Evolutionary conservation across 2,888 invertebrate species (phyloP), one percentile per base, ranked within the genome.

Genomic region (Embidobia sp.): DNA sequence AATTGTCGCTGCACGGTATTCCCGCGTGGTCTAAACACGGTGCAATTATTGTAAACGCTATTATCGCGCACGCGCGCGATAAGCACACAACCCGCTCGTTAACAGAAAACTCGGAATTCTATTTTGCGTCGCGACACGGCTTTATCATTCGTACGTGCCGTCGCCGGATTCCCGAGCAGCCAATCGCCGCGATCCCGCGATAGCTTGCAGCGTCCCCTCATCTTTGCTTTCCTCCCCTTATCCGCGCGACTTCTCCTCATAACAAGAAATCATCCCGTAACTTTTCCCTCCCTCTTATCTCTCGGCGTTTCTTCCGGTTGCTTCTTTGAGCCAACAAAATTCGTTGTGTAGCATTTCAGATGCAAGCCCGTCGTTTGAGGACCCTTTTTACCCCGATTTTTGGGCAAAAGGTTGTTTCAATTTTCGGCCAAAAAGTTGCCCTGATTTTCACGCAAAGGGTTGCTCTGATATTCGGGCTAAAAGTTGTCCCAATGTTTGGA

Each of bases 21-120:
- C 53, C 64, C 64, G 49, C n/a, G 64, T 13, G 37, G 22, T 22
- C 22, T 22, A 3, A 22, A 22, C 22, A 4, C 16, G 67, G 57
- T 42, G 31, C 69, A 69, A 57, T 57, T 49, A 59, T 49, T 35
- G 57, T 49, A 49, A 57, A 57, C 33, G 64, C 53, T 27, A 44
- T 66, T 53, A 53, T 35, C 44, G 44, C 31, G 19, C 33, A 37
- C 22, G 37, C 33, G 22, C 37, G 37, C 69, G 53, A 53, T 69
- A 69, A 69, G 69, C 49, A 57, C 49, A 64, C n/a, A n/a, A 49
- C 42, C 26, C 18, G 57, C 64, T 73, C 64, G 73, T 66, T 73
- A 66, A 73, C 57, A 64, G 73, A 64, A 66, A 74, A 66, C 49
- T 51, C 66, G 51, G 57, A 74, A 74, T 59, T 74, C 73, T 59